Conservation (phyloP, 92 coral and sea anemone genomes). For the Palythoa grandis region DNA sequence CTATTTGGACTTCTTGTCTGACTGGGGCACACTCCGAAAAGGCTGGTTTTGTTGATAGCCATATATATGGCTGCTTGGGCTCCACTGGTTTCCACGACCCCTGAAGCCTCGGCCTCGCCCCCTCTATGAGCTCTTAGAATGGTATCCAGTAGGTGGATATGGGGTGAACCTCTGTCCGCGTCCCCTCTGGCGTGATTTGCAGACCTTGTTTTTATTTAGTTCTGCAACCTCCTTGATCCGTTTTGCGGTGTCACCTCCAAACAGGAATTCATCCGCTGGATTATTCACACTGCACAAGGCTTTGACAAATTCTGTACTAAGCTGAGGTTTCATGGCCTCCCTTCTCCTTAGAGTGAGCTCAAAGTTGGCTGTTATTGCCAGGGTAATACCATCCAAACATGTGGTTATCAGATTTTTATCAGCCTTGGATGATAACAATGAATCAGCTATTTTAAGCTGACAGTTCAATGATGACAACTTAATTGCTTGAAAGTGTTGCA, state of each 20-base stretch:
- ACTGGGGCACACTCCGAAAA: conserved; percentile 50
- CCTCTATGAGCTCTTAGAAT: background rate
- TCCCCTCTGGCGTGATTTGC: conserved; percentile 33
- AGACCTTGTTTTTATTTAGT: conserved; percentile 52
- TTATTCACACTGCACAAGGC: conserved; percentile 53
- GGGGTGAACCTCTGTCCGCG: conserved; percentile 39
- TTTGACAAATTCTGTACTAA: conserved; percentile 57
- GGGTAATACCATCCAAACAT: conserved; percentile 59
- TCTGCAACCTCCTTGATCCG: conserved; percentile 60
- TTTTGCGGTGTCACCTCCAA: conserved; percentile 64
- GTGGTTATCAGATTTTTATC: conserved; percentile 46
- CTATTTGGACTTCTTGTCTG: conserved; percentile 49
- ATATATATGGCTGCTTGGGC: background rate
- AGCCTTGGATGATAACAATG: conserved; percentile 38
- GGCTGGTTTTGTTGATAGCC: conserved; percentile 37
- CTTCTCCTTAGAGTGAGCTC: conserved; percentile 51
- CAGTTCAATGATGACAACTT: conserved; percentile 43
- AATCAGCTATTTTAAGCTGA: conserved; percentile 53
- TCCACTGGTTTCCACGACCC: conserved; percentile 13
- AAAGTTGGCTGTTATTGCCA: conserved; percentile 52
- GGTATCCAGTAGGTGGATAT: conserved; percentile 30
- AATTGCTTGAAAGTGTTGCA: conserved; percentile 35
- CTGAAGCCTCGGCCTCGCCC: conserved; percentile 33
- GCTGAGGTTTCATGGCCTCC: conserved; percentile 58
- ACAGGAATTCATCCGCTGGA: conserved; percentile 63